Evolutionary conservation across 2,888 invertebrate species (phyloP).

Genomic region (Poecilus cupreus): DNA sequence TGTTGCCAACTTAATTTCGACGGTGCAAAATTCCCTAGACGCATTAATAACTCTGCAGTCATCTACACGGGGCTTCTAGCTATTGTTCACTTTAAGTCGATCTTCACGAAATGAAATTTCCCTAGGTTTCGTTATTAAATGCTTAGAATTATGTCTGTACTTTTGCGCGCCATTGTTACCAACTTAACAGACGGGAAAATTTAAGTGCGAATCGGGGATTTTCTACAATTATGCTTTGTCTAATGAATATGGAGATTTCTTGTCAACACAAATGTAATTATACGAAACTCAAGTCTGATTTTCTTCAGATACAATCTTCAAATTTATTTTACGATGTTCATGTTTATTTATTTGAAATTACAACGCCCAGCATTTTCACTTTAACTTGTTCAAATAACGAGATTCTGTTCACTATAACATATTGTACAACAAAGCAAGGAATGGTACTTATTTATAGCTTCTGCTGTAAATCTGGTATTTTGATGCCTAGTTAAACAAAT

Average conservation of each 20-base stretch:
- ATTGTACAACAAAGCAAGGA: too few species aligned
- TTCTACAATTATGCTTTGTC: conserved; percentile 34
- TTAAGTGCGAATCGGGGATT: conserved; percentile 32
- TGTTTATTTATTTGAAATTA: conserved; percentile 36
- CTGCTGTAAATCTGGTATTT: too few species aligned
- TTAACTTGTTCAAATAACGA: too few species aligned
- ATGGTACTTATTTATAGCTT: too few species aligned
- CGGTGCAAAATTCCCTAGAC: conserved; percentile 38
- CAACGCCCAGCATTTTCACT: too few species aligned
- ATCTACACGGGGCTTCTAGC: conserved; percentile 5
- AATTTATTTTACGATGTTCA: conserved; percentile 13
- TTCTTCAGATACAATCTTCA: conserved; percentile 7
- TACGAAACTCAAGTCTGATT: conserved; percentile 1
- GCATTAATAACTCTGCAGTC: conserved; percentile 40
- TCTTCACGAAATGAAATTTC: conserved; percentile 47
- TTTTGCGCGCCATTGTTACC: conserved; percentile 47
- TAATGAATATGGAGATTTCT: conserved; percentile 41
- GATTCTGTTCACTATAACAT: too few species aligned
- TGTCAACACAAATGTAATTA: conserved; percentile 38
- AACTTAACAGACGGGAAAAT: conserved; percentile 40
- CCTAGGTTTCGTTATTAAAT: conserved; percentile 48
- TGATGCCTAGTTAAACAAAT: too few species aligned
- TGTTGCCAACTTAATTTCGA: conserved; percentile 41
- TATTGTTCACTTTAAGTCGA: conserved; percentile 49
- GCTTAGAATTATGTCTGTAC: conserved; percentile 45